A percentile compares a stretch with the other conserved stretches of the same genome.
phyloP scores from a whole-genome alignment of 2,888 invertebrate species.

The Drosophila fulvimacula region DNA sequence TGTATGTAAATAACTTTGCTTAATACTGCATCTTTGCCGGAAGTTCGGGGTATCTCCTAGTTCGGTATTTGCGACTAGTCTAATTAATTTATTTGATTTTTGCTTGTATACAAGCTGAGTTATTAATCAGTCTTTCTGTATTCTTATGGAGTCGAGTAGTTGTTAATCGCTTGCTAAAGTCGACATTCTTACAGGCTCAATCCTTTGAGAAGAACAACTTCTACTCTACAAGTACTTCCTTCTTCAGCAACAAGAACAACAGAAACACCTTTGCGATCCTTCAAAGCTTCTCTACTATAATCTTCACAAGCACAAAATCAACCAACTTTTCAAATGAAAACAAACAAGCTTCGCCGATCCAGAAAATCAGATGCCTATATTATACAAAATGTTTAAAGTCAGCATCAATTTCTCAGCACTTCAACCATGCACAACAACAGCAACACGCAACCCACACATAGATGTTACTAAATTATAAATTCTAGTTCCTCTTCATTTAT shows the following conservation, averaged over 20 bases:
- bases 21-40: too few species aligned
- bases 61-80: not conserved
- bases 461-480: not conserved
- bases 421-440: not conserved
- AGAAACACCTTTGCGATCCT: not conserved
- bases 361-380: conserved; percentile 5
- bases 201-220: conserved; percentile 3
- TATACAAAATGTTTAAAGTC: not conserved
- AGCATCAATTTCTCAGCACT: not conserved
- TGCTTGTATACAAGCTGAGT: not conserved
- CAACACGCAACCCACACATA: not conserved
- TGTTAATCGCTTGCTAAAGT: conserved; percentile 3
- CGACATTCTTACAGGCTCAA: conserved; percentile 7
- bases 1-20: not conserved
- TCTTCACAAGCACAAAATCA: conserved; percentile 4
- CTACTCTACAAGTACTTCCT: conserved; percentile 2
- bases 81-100: not conserved
- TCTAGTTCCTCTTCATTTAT: not conserved
- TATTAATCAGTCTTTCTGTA: not conserved
- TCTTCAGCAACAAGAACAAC: conserved; percentile 3
- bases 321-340: not conserved
- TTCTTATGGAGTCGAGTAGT: not conserved
- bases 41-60: not conserved
- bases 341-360: not conserved
- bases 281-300: conserved; percentile 1